Evolutionary conservation across 2,797 vertebrate species (phyloP), one percentile per base, ranked within the genome.

Genomic region (Leptodactylus fallax): DNA sequence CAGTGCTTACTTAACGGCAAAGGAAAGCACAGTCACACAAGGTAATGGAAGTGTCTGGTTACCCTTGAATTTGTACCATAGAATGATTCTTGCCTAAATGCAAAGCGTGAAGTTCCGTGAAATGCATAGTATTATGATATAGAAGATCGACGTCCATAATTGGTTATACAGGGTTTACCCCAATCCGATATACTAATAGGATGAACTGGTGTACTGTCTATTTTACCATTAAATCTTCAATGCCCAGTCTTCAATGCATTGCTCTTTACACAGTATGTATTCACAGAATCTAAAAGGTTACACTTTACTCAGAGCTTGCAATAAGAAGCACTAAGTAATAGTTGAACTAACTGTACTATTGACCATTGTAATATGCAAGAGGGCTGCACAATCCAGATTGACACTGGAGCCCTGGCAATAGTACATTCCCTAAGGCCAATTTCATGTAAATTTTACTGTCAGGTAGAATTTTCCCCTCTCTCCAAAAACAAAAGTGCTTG

Each of bases 381-480:
- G 51, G 27, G 25, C 45, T 71, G 51, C 69, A 36, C 78, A 23
- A 67, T 12, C 25, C 51, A 27, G 19, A 49, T 27, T 85, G 71
- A 49, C 69, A 77, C 47, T 21, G 61, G 47, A 79, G 45, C n/a
- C 14, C 3, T 17, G 36, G 79, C 69, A 82, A 87, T 56, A 23
- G 71, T 74, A n/a, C 79, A 76, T 56, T 77, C 60, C 79, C 63
- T 63, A 85, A 67, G 21, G 71, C 53, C 69, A 79, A 76, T 78
- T 85, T 79, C 74, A 85, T 85, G 84, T 49, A 85, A 85, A 71
- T 60, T 11, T 72, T 23, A 65, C 58, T 77, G 27, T 77, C 71
- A 85, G 49, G 53, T 77, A 85, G 71, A 76, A 76, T 76, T 63
- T 76, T 53, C 17, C n/a, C 56, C 25, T 56, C 45, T 83, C 81